These are phyloP conservation scores for Coccyzus lansbergi DNA, from an alignment of 2,797 vertebrate species.

Conservation along the genomic window DNA sequence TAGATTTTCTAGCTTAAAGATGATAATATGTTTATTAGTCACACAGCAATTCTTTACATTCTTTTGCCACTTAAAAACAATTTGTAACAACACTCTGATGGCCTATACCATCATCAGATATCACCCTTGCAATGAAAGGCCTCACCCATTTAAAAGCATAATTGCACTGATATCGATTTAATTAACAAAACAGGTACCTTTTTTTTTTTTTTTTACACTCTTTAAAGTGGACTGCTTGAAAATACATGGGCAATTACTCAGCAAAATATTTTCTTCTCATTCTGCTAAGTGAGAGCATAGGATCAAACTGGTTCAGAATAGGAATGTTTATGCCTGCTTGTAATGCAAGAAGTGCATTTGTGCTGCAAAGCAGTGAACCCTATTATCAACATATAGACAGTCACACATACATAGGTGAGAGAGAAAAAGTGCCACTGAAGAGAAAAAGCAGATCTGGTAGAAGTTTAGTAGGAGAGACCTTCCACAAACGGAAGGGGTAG, in stretches of 20 bases:
- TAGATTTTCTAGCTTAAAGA: background rate
- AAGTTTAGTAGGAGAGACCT: background rate
- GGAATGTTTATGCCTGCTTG: background rate
- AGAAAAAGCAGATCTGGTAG: background rate
- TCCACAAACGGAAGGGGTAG: background rate
- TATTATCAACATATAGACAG: background rate
- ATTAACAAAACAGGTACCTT: background rate
- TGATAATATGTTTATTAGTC: background rate
- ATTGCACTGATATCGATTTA: background rate
- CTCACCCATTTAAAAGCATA: background rate
- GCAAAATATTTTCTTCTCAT: conserved; percentile 30
- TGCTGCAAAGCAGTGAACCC: background rate
- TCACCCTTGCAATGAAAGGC: background rate
- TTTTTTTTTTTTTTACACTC: background rate
- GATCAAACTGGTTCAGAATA: background rate
- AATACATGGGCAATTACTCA: conserved; percentile 33
- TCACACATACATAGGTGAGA: background rate
- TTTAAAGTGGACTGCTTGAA: conserved; percentile 13
- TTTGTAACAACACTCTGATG: background rate
- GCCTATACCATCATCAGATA: background rate
- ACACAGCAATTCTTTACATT: background rate
- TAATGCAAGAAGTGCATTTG: background rate
- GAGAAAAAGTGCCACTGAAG: background rate
- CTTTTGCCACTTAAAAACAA: background rate
- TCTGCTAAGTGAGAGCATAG: background rate